Conservation (phyloP, 53 echinoderm and acorn worm genomes). For the Zoroaster sp. region DNA sequence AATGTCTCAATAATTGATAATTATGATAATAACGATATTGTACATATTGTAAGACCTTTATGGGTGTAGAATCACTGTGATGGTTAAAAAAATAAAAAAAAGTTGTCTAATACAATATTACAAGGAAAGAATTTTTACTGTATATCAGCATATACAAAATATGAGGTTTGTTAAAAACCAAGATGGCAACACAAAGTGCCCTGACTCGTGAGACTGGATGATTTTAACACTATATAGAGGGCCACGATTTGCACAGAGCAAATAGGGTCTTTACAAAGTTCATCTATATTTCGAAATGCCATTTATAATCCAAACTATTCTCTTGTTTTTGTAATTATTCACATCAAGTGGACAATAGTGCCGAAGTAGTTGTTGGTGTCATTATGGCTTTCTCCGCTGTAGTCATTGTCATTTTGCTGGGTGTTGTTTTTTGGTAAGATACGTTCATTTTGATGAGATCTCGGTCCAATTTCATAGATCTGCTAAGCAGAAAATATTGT, state of each 20-base stretch:
- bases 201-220: no score
- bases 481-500: neutral
- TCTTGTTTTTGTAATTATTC: neutral
- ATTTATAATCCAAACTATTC: neutral
- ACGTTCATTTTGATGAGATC: neutral
- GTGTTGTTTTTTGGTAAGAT: neutral
- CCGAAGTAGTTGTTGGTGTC: neutral
- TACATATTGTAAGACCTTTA: no score
- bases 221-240: neutral
- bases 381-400: neutral
- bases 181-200: no score
- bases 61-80: no score
- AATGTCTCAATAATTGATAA: no score
- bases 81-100: no score
- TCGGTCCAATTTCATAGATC: no score
- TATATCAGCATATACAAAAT: no score
- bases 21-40: no score
- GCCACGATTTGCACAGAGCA: neutral
- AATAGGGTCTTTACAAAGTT: neutral
- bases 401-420: neutral
- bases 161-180: no score
- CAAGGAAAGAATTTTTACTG: no score
- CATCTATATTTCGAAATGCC: neutral
- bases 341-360: neutral
- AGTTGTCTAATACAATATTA: no score